Evolutionary conservation across 2,797 vertebrate species (phyloP), one percentile per base, ranked within the genome.

Genomic region (Paramormyrops hopkinsi): DNA sequence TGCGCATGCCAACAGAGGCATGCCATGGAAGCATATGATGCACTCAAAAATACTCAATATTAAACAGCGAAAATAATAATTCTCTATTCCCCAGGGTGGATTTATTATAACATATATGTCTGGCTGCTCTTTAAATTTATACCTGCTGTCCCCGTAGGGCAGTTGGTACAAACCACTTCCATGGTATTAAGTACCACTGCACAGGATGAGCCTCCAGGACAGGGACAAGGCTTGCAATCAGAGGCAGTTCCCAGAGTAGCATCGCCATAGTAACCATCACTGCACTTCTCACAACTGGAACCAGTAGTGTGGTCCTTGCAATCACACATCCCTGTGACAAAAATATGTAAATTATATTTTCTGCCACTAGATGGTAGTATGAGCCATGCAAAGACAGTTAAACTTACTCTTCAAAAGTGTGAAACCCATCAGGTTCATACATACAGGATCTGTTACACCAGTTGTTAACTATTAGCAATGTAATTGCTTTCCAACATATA

Each of bases 141-240:
- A 99, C 98, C 98, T 90, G 98, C 98, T 88, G 98, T 98, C 44
- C 98, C 98, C 0, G 95, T 22, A 0, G 98, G 98, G 88, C 98
- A 99, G 94, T 96, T 99, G 93, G 98, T 99, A 91, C 98, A 99
- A 51, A 99, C 98, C 89, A 98, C 97, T 94, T 99, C 98, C 92
- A 94, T 95, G 0, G 97, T 98, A 91, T 94, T 97, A 19, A 97
- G 97, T 33, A 98, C 97, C 0, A 97, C 86, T 0, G 98, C 98
- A 88, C 98, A 99, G 87, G 97, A 97, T 0, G 97, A 97, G 25
- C 95, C 94, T 0, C 95, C 92, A 0, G 98, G 98, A 87, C 98
- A 99, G 0, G 98, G 98, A 73, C 98, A 99, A 0, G 96, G 94
- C 89, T 96, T 93, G 91, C 98, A 99, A 93, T 99, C 98, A 0